Evolutionary conservation across 1,140 invertebrate species (phyloP).

Genomic region (Pseudomyrmex flavicornis): DNA sequence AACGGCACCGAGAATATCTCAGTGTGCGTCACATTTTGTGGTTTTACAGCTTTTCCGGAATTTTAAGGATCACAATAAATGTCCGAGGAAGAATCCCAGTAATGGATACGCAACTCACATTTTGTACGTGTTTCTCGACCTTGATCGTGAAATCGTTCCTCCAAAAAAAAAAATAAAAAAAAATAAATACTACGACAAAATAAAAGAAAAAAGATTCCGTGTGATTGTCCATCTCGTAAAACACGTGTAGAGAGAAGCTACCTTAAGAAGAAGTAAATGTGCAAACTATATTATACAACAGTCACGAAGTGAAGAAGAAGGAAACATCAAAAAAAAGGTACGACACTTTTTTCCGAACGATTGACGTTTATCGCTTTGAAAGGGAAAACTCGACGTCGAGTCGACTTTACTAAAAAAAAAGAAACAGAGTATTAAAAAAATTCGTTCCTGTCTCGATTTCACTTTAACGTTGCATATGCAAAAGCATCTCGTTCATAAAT

Average conservation of each 20-base stretch:
- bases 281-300: neutral
- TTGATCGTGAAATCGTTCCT: slow-evolving; percentile 35
- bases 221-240: neutral
- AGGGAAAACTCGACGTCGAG: neutral
- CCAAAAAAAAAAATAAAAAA: neutral
- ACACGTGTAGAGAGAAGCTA: neutral
- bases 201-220: slow-evolving; percentile 15
- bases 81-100: slow-evolving; percentile 67
- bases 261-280: neutral
- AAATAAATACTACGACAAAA: neutral
- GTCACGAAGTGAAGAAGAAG: neutral
- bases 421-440: too few relatives aligned
- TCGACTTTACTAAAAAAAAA: too few relatives aligned
- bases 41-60: slow-evolving; percentile 83
- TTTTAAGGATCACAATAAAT: slow-evolving; percentile 82
- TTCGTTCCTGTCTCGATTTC: slow-evolving; percentile 22
- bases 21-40: slow-evolving; percentile 39
- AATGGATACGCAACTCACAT: slow-evolving; percentile 56
- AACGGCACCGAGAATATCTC: slow-evolving; percentile 37
- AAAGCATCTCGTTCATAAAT: slow-evolving; percentile 30
- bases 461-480: neutral
- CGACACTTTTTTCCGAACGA: too few relatives aligned
- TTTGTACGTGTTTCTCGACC: neutral
- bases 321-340: too few relatives aligned
- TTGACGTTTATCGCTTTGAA: neutral